Percentiles rank a stretch among this genome's conserved stretches.
Conservation (phyloP, 2,797 vertebrate species). For the Numenius phaeopus region DNA sequence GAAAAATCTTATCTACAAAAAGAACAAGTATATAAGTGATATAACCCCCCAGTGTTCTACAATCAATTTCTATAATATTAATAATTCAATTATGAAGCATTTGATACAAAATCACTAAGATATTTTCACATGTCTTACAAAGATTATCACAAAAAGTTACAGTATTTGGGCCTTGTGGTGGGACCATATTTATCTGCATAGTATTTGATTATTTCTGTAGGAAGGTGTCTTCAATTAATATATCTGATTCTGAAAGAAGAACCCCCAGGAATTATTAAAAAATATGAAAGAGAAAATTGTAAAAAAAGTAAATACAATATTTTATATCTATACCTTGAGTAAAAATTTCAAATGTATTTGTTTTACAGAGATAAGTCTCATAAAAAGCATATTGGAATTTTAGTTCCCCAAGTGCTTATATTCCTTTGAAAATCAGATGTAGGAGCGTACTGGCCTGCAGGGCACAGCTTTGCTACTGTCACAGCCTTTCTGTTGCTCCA, state of each 20-base stretch:
- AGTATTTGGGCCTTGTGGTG: not conserved
- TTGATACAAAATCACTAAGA: not conserved
- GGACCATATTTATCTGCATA: not conserved
- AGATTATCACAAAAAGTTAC: not conserved
- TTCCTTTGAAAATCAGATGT: not conserved
- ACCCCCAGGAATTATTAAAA: not conserved
- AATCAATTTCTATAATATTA: not conserved
- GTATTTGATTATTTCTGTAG: conserved; percentile 34
- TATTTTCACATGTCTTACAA: not conserved
- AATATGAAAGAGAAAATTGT: not conserved
- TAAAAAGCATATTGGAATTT: not conserved
- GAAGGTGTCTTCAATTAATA: not conserved
- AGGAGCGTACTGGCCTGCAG: not conserved
- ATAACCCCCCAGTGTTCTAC: not conserved
- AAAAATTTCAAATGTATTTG: not conserved
- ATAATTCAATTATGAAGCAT: not conserved
- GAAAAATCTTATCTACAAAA: not conserved
- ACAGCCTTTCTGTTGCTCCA: not conserved
- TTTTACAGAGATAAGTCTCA: not conserved
- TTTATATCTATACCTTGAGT: not conserved
- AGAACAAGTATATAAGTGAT: not conserved
- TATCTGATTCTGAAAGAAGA: not conserved
- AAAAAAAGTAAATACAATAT: not conserved
- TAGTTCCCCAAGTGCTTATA: not conserved
- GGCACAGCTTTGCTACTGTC: not conserved